phyloP scores from a whole-genome alignment of 2,113 vertebrate genomes.

The Leucopternis melanops region DNA sequence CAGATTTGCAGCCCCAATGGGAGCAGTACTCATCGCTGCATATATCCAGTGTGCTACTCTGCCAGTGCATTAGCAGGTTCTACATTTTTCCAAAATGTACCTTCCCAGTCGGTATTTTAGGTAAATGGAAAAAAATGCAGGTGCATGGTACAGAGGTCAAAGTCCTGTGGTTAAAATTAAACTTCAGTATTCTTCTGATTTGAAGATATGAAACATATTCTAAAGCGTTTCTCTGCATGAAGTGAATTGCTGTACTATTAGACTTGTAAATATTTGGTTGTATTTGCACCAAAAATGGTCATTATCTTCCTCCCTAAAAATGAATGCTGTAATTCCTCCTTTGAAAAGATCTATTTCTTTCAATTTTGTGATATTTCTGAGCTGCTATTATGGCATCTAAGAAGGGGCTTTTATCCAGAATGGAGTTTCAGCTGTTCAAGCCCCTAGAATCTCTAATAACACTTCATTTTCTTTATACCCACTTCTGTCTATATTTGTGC shows the following conservation, averaged over 20 bases:
- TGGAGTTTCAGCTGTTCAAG: background rate
- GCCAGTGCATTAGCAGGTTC: background rate
- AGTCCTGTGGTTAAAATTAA: background rate
- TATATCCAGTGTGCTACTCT: background rate
- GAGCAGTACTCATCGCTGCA: background rate
- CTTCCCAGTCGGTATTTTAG: background rate
- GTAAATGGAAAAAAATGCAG: background rate
- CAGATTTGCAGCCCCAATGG: constrained; percentile 31
- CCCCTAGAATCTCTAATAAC: background rate
- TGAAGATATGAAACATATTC: background rate
- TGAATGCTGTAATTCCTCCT: background rate
- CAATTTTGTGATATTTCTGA: background rate
- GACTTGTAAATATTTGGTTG: constrained; percentile 32
- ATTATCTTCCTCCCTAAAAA: background rate
- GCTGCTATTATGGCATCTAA: background rate
- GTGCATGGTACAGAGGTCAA: background rate
- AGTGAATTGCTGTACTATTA: background rate
- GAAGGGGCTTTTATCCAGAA: background rate
- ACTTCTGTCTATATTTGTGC: background rate
- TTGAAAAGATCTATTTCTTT: background rate
- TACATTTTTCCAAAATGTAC: background rate
- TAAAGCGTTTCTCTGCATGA: background rate
- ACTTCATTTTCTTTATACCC: background rate
- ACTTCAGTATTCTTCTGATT: background rate
- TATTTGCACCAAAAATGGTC: constrained; percentile 2